A percentile compares a stretch with the other conserved stretches of the same genome.
These are phyloP conservation scores for Leptinotarsa texana DNA, from an alignment of 1,140 invertebrate genomes.

Conservation along the genomic window DNA sequence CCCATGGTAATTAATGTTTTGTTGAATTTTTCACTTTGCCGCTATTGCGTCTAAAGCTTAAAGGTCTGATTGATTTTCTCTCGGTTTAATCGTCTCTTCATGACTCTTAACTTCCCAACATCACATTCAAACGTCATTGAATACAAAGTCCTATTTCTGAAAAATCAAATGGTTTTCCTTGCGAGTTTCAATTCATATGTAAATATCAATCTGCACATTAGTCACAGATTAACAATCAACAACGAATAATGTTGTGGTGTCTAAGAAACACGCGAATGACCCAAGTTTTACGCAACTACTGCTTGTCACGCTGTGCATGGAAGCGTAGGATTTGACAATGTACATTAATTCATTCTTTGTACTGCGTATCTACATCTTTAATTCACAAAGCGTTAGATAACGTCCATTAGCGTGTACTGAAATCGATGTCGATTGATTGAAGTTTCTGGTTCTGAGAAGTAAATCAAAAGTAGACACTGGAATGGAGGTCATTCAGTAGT, in stretches of 20 bases:
- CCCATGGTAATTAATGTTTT: too few species aligned
- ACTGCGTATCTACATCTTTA: not conserved
- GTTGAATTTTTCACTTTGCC: too few species aligned
- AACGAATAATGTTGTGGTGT: not conserved
- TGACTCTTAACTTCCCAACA: too few species aligned
- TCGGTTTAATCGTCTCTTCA: too few species aligned
- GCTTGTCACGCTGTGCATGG: not conserved
- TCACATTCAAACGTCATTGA: not conserved
- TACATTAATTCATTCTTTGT: constrained; percentile 8
- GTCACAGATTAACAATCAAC: too few species aligned
- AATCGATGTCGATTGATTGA: not conserved
- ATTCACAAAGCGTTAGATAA: constrained; percentile 6
- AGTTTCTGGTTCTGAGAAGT: not conserved
- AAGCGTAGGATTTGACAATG: constrained; percentile 5
- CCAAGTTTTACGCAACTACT: not conserved
- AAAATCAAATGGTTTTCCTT: constrained; percentile 14
- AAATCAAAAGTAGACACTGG: not conserved
- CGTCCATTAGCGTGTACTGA: constrained; percentile 1
- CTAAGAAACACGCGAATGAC: not conserved
- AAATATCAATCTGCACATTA: too few species aligned
- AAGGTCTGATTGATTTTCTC: too few species aligned
- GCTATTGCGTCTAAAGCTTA: too few species aligned
- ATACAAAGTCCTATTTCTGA: constrained; percentile 8
- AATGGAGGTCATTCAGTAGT: too few species aligned
- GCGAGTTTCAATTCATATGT: not conserved